Percentiles rank a stretch among this genome's conserved stretches.
These are phyloP conservation scores for Papilio polyxenes DNA, from an alignment of 1,140 invertebrate species.

Conservation along the genomic window DNA sequence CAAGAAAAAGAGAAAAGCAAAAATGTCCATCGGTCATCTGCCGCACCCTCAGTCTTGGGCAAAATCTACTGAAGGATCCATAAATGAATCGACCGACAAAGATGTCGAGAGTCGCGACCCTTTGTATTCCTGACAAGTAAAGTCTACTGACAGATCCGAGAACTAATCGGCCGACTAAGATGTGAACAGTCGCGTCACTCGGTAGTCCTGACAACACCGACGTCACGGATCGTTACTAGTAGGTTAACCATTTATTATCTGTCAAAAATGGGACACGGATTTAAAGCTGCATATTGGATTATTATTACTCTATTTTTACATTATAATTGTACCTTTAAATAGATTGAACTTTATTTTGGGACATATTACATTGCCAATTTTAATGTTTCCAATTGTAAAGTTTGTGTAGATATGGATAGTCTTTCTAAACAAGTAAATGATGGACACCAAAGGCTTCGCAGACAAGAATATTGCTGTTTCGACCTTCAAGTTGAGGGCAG, in stretches of 20 bases:
- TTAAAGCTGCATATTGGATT: not conserved
- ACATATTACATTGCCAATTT: not conserved
- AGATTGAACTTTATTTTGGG: too few relatives aligned
- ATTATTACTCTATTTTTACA: not conserved
- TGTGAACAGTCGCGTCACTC: not conserved
- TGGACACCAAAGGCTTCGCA: not conserved
- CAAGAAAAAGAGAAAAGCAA: constrained; percentile 42
- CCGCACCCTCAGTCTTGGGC: constrained; percentile 30
- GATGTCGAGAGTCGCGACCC: not conserved
- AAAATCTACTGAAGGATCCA: constrained; percentile 34
- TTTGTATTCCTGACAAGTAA: not conserved
- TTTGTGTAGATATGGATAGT: not conserved
- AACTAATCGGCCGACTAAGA: constrained; percentile 28
- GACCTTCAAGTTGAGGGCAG: constrained; percentile 9
- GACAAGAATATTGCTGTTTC: constrained; percentile 3
- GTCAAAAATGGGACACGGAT: not conserved
- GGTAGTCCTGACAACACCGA: constrained; percentile 10
- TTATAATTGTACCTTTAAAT: not conserved
- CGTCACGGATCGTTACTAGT: constrained; percentile 22
- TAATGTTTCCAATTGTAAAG: not conserved
- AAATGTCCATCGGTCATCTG: constrained; percentile 27
- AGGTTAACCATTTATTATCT: not conserved
- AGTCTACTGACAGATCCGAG: constrained; percentile 33
- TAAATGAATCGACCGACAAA: constrained; percentile 29
- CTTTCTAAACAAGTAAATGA: not conserved